These are phyloP conservation scores for Leiothrix lutea DNA, from an alignment of 2,113 vertebrate genomes.

Conservation along the genomic window DNA sequence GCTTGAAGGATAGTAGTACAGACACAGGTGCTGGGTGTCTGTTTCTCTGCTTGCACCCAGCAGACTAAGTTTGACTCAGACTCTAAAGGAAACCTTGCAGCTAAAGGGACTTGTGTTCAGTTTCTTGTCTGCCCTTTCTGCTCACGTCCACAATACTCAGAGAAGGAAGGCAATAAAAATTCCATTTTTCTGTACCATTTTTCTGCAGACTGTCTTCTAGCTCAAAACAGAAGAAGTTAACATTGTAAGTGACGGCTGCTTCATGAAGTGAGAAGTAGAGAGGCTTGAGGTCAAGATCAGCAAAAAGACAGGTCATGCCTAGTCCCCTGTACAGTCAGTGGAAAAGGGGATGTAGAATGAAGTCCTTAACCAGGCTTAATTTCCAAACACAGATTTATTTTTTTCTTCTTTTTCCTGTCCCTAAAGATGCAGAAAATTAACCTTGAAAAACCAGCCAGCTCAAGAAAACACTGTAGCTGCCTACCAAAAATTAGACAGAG, in stretches of 20 bases:
- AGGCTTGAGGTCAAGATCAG: not conserved
- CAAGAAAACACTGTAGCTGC: not conserved
- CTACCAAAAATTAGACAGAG: not conserved
- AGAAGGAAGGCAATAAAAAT: not conserved
- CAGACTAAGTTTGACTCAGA: not conserved
- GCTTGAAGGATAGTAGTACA: not conserved
- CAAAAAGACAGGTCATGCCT: not conserved
- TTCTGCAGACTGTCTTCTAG: not conserved
- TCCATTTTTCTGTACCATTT: not conserved
- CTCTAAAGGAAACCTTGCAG: not conserved
- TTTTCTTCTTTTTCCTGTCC: not conserved
- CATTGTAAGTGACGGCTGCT: rapidly evolving
- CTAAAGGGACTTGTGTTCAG: not conserved
- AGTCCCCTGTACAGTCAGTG: not conserved
- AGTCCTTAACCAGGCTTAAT: not conserved
- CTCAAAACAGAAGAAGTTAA: not conserved
- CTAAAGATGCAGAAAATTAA: not conserved
- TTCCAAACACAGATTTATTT: not conserved
- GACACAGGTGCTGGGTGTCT: not conserved
- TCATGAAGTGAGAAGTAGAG: not conserved
- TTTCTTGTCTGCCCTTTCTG: not conserved
- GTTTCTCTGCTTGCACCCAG: not conserved
- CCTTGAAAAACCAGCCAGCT: not conserved
- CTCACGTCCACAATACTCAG: not conserved
- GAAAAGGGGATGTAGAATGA: not conserved